Evolutionary conservation across 2,888 invertebrate genomes (phyloP), one percentile per base, ranked within the genome.

Genomic region (Habroteleia sp.): DNA sequence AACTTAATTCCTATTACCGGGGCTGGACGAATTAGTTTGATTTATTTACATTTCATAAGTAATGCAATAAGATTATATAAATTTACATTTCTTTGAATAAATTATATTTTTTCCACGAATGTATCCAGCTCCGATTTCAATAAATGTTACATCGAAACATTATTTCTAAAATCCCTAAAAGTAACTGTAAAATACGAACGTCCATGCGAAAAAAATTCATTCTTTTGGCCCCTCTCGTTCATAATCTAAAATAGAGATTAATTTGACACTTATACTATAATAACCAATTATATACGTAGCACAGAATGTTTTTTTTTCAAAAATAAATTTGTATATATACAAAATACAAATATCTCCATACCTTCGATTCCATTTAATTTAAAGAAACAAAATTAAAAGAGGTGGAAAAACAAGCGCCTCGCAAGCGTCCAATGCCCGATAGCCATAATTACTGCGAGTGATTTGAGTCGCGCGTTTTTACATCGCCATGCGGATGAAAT

Each of bases 361-460:
- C 10, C 11, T 56, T 54, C 39, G 16, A 33, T 27, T 14, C 25
- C 23, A 5, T 39, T 17, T 29, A 31, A 42, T 52, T 20, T 6
- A 13, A 23, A 71, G 3, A 25, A 56, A 48, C 5, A 7, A 48
- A 39, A 54, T 52, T 25, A 39, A 14, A 37, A 39, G 35, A 44
- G 52, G 31, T 62, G 33, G 48, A 39, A 56, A 72, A 54, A 33
- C 29, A 50, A 68, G 35, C 62, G 39, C 46, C 16, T 69, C 41
- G 25, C 44, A 48, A 56, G 16, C 48, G 46, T 72, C 20, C 56
- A 66, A 52, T 48, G 56, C 46, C 39, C 37, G 50, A 65, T 68
- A 56, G 48, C 62, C 62, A 74, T 68, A 68, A 74, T 74, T 74
- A 74, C 74, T 74, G 74, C 50, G 56, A 69, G 62, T 69, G 56